Evolutionary conservation across 2,888 invertebrate species (phyloP).

Genomic region (Arge pagana): DNA sequence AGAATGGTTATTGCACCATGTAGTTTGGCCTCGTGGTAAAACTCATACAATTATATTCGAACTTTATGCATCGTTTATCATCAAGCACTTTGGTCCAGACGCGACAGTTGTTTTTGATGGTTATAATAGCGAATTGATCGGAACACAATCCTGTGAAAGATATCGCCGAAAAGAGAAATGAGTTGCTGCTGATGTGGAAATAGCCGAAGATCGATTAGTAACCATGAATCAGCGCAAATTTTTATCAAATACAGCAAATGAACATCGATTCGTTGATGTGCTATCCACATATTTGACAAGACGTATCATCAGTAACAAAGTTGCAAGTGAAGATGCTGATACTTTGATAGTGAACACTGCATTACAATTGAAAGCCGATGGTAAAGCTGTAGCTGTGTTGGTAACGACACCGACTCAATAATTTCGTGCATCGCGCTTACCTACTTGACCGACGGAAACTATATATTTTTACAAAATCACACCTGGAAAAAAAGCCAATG

Average conservation of each 20-base stretch:
- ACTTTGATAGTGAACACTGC: constrained; percentile 28
- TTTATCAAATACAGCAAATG: constrained; percentile 32
- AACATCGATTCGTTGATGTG: constrained; percentile 28
- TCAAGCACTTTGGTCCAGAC: constrained; percentile 13
- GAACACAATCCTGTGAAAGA: constrained; percentile 32
- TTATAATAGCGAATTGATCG: constrained; percentile 26
- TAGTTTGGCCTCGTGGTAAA: constrained; percentile 28
- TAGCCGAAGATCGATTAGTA: constrained; percentile 24
- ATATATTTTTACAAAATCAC: constrained; percentile 19
- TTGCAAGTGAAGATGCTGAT: constrained; percentile 32
- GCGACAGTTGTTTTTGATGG: constrained; percentile 34
- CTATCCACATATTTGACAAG: constrained; percentile 24
- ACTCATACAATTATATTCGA: constrained; percentile 25
- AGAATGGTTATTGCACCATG: constrained; percentile 28
- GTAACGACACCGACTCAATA: constrained; percentile 27
- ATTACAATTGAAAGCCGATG: background rate
- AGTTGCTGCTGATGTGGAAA: constrained; percentile 28
- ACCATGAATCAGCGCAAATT: constrained; percentile 30
- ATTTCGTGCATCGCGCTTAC: constrained; percentile 21
- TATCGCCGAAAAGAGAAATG: constrained; percentile 26
- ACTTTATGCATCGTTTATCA: constrained; percentile 15
- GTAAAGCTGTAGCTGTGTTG: too few relatives aligned
- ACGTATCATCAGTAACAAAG: constrained; percentile 18
- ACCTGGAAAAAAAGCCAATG: constrained; percentile 6
- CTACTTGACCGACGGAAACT: constrained; percentile 3